Evolutionary conservation across 2,888 invertebrate genomes (phyloP).

Genomic region (Folsomia manolachei): DNA sequence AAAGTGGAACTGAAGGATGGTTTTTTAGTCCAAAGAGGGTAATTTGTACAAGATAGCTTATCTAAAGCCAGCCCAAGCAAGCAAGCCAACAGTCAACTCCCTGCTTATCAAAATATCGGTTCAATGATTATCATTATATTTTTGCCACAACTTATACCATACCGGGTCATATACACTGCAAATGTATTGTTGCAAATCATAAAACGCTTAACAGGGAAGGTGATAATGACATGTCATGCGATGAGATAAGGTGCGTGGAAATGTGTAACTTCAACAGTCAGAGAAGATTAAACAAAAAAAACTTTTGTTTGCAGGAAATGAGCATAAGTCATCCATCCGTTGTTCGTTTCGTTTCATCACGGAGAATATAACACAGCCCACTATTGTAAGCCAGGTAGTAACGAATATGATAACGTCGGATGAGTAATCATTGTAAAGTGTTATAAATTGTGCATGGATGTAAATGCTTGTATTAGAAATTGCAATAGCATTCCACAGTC

Average conservation of each 20-base stretch:
- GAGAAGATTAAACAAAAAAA: not conserved
- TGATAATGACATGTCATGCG: not conserved
- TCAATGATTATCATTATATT: not conserved
- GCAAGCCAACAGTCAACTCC: not conserved
- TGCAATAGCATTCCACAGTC: no score
- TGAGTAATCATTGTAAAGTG: no score
- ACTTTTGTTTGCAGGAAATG: constrained; percentile 13
- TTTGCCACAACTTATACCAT: not conserved
- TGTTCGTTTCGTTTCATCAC: not conserved
- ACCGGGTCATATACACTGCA: not conserved
- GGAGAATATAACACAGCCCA: no score
- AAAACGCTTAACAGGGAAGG: constrained; percentile 1
- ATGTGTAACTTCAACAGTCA: not conserved
- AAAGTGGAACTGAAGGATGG: constrained; percentile 16
- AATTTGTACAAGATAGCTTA: constrained; percentile 11
- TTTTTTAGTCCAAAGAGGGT: constrained; percentile 4
- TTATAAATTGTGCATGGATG: no score
- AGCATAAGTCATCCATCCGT: constrained; percentile 18
- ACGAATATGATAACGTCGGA: no score
- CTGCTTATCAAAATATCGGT: not conserved
- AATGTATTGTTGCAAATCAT: not conserved
- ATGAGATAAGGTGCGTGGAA: not conserved
- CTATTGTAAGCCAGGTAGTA: no score
- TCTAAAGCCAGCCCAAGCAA: no score
- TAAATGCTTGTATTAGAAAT: no score